phyloP scores from a whole-genome alignment of 2,113 vertebrate genomes.

The Scophthalmus maximus region DNA sequence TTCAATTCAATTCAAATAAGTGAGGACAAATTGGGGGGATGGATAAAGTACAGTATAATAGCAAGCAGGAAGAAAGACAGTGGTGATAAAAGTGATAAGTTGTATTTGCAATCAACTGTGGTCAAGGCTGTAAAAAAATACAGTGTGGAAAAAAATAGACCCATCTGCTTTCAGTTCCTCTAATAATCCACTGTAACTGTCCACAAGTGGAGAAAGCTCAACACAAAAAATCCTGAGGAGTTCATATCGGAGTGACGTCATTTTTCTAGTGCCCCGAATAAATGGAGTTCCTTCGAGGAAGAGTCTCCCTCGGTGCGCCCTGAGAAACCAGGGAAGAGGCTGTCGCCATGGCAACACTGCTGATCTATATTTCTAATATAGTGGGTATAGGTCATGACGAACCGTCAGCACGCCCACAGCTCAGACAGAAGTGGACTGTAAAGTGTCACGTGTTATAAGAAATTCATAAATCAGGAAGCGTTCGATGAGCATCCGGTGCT shows the following conservation, averaged over 20 bases:
- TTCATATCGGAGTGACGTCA: constrained; percentile 36
- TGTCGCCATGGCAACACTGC: constrained; percentile 35
- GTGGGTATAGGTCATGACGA: constrained; percentile 45
- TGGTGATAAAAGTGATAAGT: background rate
- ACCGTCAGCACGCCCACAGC: constrained; percentile 8
- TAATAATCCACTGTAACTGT: constrained; percentile 28
- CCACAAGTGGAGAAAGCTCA: constrained; percentile 12
- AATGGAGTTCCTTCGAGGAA: constrained; percentile 24
- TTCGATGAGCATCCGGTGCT: background rate
- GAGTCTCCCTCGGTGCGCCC: background rate
- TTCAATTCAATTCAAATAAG: too few relatives aligned
- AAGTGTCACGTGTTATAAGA: background rate
- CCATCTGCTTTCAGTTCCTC: constrained; percentile 48
- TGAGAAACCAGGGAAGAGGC: constrained; percentile 24
- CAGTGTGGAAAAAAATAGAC: constrained; percentile 20
- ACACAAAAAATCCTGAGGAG: constrained; percentile 33
- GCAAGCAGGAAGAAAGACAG: background rate
- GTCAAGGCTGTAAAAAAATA: constrained; percentile 17
- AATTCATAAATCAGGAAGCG: constrained; percentile 12
- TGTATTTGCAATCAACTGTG: background rate
- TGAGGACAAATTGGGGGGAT: too few relatives aligned
- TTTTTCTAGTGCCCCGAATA: constrained; percentile 8
- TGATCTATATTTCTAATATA: constrained; percentile 55
- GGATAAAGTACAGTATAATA: constrained; percentile 3
- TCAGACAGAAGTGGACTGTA: constrained; percentile 10